Conservation (phyloP, 2,113 vertebrate species). For the Nothobranchius kuhntae region DNA sequence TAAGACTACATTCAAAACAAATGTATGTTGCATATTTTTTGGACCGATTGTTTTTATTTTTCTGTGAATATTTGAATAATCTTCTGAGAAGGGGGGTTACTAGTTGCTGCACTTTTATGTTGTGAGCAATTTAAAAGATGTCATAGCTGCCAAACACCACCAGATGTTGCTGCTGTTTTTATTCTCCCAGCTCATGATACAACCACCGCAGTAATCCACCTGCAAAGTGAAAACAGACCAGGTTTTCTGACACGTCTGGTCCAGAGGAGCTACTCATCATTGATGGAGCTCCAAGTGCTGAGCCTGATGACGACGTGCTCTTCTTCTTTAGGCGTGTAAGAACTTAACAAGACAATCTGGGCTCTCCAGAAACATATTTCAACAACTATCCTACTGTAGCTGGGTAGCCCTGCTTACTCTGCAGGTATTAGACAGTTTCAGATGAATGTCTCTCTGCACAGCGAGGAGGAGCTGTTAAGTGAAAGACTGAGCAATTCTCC, state of each 20-base stretch:
- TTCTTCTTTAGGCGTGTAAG: conserved; percentile 56
- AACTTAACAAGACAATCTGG: background rate
- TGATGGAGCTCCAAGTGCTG: conserved; percentile 44
- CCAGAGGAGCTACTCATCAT: background rate
- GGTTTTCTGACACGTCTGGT: background rate
- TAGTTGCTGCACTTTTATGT: background rate
- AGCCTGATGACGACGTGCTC: conserved; percentile 69
- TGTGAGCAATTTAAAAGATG: background rate
- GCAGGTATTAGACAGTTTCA: conserved; percentile 1
- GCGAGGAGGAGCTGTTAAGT: conserved; percentile 14
- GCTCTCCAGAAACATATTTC: background rate
- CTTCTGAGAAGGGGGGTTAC: too few species aligned
- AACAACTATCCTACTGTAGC: background rate
- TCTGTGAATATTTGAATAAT: background rate
- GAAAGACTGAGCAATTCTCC: conserved; percentile 36
- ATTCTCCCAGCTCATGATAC: background rate
- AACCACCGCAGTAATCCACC: background rate
- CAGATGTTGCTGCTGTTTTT: conserved; percentile 46
- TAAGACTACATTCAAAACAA: background rate
- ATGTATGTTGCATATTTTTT: background rate
- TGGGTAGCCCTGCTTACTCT: background rate
- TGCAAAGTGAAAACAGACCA: background rate
- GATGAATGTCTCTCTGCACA: conserved; percentile 3
- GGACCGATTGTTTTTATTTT: background rate
- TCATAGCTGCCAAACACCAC: conserved; percentile 22